Evolutionary conservation across 37 sponge, comb jelly and placozoan genomes (phyloP).

Genomic region (Aphrocallistes beatrix): DNA sequence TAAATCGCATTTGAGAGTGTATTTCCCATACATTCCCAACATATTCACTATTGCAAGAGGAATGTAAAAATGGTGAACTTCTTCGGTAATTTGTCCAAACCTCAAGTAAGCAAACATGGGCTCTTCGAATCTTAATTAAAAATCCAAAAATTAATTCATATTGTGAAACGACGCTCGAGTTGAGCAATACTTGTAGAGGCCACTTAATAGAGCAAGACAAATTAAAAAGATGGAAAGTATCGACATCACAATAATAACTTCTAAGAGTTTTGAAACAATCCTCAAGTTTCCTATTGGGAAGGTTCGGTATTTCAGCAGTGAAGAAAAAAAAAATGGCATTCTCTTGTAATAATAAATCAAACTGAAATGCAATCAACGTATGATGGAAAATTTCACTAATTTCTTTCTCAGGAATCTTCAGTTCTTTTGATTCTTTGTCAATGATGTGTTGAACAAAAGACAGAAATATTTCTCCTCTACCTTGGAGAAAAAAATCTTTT

Average conservation of each 20-base stretch:
- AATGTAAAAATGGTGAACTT: background rate
- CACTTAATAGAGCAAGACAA: background rate
- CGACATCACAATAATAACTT: background rate
- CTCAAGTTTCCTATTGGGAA: background rate
- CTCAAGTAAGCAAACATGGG: slow-evolving; percentile 1
- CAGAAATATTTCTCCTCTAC: slow-evolving; percentile 85
- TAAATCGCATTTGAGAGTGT: background rate
- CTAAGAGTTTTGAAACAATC: background rate
- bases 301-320: background rate
- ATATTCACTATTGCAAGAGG: background rate
- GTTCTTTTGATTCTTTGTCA: background rate
- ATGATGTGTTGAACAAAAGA: slow-evolving; percentile 47
- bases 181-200: background rate
- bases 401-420: background rate
- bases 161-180: background rate
- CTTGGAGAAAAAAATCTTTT: slow-evolving; percentile 84
- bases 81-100: slow-evolving; percentile 4
- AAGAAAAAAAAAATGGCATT: background rate
- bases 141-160: background rate
- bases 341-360: background rate
- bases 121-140: background rate
- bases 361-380: background rate
- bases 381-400: background rate
- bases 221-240: background rate
- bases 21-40: background rate